phyloP scores from a whole-genome alignment of 2,797 vertebrate genomes.

The Clarias laeviceps region DNA sequence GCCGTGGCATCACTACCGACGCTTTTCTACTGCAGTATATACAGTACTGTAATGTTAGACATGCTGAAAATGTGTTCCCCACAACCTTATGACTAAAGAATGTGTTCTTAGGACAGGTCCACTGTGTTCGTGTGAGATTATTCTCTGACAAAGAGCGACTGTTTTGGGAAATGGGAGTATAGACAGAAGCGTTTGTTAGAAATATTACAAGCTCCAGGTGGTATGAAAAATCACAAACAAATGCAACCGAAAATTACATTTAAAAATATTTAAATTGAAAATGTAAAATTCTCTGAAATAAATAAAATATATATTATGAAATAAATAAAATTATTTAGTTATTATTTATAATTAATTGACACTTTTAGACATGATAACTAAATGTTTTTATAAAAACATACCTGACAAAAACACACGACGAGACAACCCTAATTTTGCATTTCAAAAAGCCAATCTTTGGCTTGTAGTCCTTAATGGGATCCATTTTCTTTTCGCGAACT shows the following conservation, averaged over 20 bases:
- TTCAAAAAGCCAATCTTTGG: not conserved
- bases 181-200: not conserved
- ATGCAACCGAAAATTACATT: too few species aligned
- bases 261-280: too few species aligned
- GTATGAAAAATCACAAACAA: too few species aligned
- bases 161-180: not conserved
- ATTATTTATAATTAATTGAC: too few species aligned
- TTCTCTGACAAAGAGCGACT: not conserved
- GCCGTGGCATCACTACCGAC: not conserved
- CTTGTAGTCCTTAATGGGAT: constrained; percentile 1
- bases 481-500: constrained; percentile 3
- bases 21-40: not conserved
- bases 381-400: not conserved
- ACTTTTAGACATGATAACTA: not conserved
- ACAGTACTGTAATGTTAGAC: not conserved
- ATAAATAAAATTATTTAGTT: too few species aligned
- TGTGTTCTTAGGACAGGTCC: not conserved
- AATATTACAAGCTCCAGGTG: too few species aligned
- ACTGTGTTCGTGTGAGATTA: not conserved
- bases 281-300: too few species aligned
- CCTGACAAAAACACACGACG: not conserved
- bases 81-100: not conserved
- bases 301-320: too few species aligned
- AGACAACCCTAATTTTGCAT: not conserved
- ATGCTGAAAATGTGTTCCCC: not conserved